Base-by-base conservation (phyloP, 2,797 vertebrate species). In the Acrossocheilus wenchowensis region DNA sequence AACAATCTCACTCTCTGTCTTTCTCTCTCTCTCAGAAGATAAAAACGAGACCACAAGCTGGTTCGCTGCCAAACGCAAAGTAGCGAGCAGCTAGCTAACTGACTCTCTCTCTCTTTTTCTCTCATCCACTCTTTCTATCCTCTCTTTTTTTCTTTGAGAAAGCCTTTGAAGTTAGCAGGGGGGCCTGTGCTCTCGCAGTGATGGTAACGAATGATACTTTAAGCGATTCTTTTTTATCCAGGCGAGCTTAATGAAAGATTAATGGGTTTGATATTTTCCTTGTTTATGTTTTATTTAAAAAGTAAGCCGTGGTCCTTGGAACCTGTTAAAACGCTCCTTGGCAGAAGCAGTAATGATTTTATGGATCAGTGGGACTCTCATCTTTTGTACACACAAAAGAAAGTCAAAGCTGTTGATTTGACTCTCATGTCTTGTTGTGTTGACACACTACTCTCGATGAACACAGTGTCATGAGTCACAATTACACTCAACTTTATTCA, bases 141-240 rank as follows among this genome's bases (percentile, higher is more conserved):
- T 79, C 82, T 89, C 86, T 85, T 87, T 89, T 68, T 88, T 89
- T 89, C 89, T 89, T 88, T 57, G 87, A 89, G 95, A 94, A 90
- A 94, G 92, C 95, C 96, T 99, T 99, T 99, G 98, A 99, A 97
- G 98, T 97, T 96, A 94, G 98, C 97, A 93, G 97, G 98, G 97
- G 96, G 95, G 97, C 95, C 95, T 96, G 93, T 96, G 94, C 93
- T 95, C 97, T 97, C 92, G 93, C 95, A 95, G 95, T 96, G 96
- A 96, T 94, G 95, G 96, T 96, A 96, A 96, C 96, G 96, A 97
- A 97, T 94, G 97, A 97, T 96, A 97, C 96, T 98, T 96, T 97
- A 98, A 99, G 97, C 93, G 96, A 97, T 98, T 98, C 96, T 97
- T 98, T 99, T 99, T 99, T 98, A 99, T 99, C 97, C 96, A 68